Percentiles rank a stretch among this genome's conserved stretches.
phyloP scores from a whole-genome alignment of 2,888 invertebrate species.

The Drosophila crucigera region DNA sequence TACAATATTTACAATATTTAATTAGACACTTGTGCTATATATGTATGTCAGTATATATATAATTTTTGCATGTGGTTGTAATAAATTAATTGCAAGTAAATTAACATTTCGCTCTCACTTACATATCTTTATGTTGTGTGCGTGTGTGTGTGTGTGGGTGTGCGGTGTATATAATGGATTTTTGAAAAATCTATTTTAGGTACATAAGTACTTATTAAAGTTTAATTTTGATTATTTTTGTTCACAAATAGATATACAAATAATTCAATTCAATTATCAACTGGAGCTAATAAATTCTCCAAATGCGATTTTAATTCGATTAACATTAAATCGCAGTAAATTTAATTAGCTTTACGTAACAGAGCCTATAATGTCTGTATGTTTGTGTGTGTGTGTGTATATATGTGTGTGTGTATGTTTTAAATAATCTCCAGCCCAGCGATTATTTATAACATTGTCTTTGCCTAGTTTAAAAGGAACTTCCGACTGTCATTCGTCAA shows the following conservation, averaged over 20 bases:
- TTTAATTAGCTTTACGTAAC: constrained; percentile 35
- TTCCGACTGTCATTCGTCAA: constrained; percentile 61
- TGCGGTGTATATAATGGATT: background rate
- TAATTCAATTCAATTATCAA: constrained; percentile 47
- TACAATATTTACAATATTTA: constrained; percentile 75
- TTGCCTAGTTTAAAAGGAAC: constrained; percentile 71
- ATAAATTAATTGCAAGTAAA: constrained; percentile 56
- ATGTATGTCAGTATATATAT: constrained; percentile 32
- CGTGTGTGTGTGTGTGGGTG: background rate
- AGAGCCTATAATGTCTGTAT: constrained; percentile 20
- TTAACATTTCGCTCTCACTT: constrained; percentile 41
- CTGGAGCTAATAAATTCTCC: constrained; percentile 29
- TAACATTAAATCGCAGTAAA: constrained; percentile 33
- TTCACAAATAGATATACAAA: constrained; percentile 70
- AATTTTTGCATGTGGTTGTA: constrained; percentile 32
- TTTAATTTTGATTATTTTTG: constrained; percentile 63
- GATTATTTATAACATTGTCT: constrained; percentile 71
- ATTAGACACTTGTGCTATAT: constrained; percentile 63
- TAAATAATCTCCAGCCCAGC: constrained; percentile 77
- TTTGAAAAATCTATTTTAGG: constrained; percentile 31
- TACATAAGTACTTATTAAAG: constrained; percentile 42
- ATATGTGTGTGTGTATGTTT: constrained; percentile 35
- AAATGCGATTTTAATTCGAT: constrained; percentile 35
- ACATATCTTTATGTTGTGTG: constrained; percentile 5
- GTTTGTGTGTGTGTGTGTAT: constrained; percentile 21